Percentiles rank a stretch among this genome's conserved stretches.
Conservation (phyloP, 2,888 invertebrate genomes). For the Sinodicranocentrus sp. region DNA sequence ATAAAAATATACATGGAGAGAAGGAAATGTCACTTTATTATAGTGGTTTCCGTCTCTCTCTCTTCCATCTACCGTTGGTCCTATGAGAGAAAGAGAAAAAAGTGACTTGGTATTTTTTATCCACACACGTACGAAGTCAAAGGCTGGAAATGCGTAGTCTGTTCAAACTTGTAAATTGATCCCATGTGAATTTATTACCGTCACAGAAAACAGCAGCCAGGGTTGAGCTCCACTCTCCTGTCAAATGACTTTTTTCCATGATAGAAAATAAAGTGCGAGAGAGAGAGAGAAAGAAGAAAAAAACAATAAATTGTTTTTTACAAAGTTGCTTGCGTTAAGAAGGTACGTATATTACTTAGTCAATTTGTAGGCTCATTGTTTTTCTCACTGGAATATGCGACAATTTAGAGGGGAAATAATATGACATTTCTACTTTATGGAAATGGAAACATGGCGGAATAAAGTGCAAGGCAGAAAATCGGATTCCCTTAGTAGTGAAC, state of each 20-base stretch:
- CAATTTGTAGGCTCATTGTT: too few relatives aligned
- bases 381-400: too few relatives aligned
- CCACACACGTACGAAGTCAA: too few relatives aligned
- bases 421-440: constrained; percentile 6
- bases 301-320: not conserved
- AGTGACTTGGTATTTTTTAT: too few relatives aligned
- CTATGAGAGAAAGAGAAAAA: not conserved
- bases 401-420: not conserved
- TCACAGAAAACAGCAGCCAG: constrained; percentile 13
- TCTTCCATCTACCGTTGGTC: too few relatives aligned
- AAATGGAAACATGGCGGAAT: too few relatives aligned
- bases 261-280: too few relatives aligned
- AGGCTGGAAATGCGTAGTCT: constrained; percentile 16
- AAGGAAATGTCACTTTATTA: too few relatives aligned
- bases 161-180: constrained; percentile 19
- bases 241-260: not conserved
- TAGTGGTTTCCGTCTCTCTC: too few relatives aligned
- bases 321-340: not conserved
- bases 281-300: not conserved
- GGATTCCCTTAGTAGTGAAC: too few relatives aligned
- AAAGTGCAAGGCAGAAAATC: too few relatives aligned
- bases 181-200: constrained; percentile 25
- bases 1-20: too few relatives aligned
- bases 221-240: not conserved
- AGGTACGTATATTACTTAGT: not conserved